These are phyloP conservation scores for Cricetomys ansorgei DNA, from an alignment of 2,113 vertebrate genomes.

Conservation along the genomic window DNA sequence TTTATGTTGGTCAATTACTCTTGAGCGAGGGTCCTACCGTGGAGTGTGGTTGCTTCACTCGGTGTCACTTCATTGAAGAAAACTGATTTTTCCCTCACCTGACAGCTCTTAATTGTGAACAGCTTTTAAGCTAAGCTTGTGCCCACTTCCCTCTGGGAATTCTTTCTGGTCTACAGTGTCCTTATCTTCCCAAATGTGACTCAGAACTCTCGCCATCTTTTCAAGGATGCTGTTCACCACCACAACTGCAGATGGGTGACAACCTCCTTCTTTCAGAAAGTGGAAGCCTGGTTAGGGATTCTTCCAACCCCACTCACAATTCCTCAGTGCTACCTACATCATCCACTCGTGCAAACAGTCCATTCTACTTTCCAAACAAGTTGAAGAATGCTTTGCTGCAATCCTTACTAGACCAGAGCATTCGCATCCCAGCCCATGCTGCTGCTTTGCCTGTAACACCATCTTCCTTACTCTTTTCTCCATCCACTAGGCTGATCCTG, in stretches of 20 bases:
- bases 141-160: background rate
- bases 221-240: background rate
- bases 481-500: background rate
- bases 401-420: background rate
- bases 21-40: background rate
- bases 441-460: background rate
- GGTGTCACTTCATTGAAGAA: background rate
- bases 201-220: background rate
- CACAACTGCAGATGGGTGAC: background rate
- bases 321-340: background rate
- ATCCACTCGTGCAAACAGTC: background rate
- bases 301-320: fast-evolving
- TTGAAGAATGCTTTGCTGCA: background rate
- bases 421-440: no score
- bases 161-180: background rate
- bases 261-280: background rate
- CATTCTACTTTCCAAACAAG: background rate
- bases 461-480: background rate
- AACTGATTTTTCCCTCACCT: background rate
- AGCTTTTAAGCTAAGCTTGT: background rate
- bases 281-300: background rate
- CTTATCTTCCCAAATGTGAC: background rate
- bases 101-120: background rate
- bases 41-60: background rate
- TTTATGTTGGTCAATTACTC: background rate